Conservation (phyloP, 2,113 vertebrate genomes). For the Dendropsophus ebraccatus region DNA sequence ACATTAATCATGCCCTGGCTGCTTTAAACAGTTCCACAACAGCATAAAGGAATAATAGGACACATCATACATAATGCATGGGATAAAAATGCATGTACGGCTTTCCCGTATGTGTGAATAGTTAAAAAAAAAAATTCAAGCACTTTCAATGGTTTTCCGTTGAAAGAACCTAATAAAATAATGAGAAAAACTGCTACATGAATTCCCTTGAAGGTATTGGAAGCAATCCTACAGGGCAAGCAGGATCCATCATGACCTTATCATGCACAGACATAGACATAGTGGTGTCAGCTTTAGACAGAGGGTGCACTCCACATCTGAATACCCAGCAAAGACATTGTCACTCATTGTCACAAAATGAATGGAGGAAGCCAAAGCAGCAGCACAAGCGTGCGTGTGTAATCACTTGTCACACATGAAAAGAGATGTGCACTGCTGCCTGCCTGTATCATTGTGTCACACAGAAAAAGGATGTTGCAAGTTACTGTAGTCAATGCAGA, state of each 20-base stretch:
- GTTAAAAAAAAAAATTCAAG: neutral
- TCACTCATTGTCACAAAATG: slow-evolving; percentile 50
- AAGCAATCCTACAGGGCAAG: neutral
- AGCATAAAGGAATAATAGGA: neutral
- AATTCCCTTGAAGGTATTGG: neutral
- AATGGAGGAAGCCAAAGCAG: slow-evolving; percentile 16
- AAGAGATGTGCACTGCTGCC: slow-evolving; percentile 43
- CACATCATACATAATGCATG: neutral
- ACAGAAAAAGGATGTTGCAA: slow-evolving; percentile 8
- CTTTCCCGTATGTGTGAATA: no score
- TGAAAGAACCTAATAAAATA: neutral
- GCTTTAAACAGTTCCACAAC: slow-evolving; percentile 7
- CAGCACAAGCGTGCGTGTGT: slow-evolving; percentile 32
- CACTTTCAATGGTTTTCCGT: neutral
- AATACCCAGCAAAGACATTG: slow-evolving; percentile 47
- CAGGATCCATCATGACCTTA: slow-evolving; percentile 18
- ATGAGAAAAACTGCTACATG: neutral
- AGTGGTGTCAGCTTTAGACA: slow-evolving; percentile 24
- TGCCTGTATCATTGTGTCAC: slow-evolving; percentile 21
- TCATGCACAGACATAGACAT: slow-evolving; percentile 15
- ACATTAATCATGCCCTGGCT: neutral
- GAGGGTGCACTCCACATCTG: neutral
- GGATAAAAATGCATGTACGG: neutral
- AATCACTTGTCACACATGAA: slow-evolving; percentile 57
- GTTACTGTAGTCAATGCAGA: slow-evolving; percentile 45